Base-by-base conservation (phyloP, 2,797 vertebrate species). In the Esox masquinongy region DNA sequence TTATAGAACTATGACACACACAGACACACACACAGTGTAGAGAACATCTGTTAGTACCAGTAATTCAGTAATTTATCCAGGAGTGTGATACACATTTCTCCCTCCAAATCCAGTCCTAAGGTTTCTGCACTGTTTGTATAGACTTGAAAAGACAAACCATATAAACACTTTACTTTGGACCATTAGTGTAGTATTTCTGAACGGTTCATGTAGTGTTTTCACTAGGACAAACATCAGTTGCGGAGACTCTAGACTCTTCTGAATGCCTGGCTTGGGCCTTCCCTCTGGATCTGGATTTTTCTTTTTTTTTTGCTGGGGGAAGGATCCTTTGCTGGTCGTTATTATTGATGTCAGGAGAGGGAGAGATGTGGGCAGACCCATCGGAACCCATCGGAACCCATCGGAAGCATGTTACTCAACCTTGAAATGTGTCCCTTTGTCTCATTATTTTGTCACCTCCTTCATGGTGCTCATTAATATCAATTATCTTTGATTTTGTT, bases 41-140 rank as follows among this genome's bases (percentile, higher is more conserved):
- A 88, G 82, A 82, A 82, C 85, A 84, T 90, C 88, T 34, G 63
- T 81, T 87, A 86, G 79, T 83, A 80, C 87, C 87, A 86, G 87
- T 85, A 74, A 84, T 81, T 92, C 88, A 86, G 86, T 85, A 75
- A 84, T 81, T 92, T 88, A 91, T 92, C 85, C 89, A 89, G 91
- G 85, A 90, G 88, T 88, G 84, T n/a, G 85, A 88, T 79, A 79
- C 84, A 88, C 84, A 86, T 86, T 91, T 88, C 82, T 90, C 80
- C 86, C 82, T 85, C 74, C 12, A 89, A 88, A 87, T 85, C 87
- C 90, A 91, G 92, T 90, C 93, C 91, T 77, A 91, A 92, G 84
- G 83, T 90, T 87, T 83, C 81, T 70, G 82, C 82, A 79, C 83
- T 61, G 11, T 47, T 79, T 90, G 86, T 91, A 87, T 80, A 86